Base-by-base conservation (phyloP, 2,888 invertebrate genomes). In the Drosophila buzzatii region DNA sequence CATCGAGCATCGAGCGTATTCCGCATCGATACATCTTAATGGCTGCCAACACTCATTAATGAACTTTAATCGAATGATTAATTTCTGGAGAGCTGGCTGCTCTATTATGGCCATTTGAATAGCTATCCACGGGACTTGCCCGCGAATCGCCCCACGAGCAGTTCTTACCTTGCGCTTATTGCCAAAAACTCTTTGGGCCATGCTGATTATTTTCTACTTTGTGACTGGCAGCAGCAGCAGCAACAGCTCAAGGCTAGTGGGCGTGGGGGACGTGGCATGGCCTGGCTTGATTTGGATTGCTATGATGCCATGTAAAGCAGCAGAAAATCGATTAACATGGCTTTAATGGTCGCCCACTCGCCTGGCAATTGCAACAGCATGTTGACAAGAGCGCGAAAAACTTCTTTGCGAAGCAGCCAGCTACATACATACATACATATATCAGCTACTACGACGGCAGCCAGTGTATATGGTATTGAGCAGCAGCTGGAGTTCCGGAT, bases 271-370 rank as follows among this genome's bases (percentile, higher is more conserved):
- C 23, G 45, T 35, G 14, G n/a, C 10, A 16, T 12, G 45, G 33
- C 52, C 20, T 44, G 59, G 35, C 53, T 44, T 63, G 69, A 37
- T 57, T 53, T 45, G 62, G 44, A 35, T 61, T 65, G 51, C 77
- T 47, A 52, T 63, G 66, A 64, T 62, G 55, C 55, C 59, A 59
- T 73, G 81, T 72, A 63, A 68, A 69, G 82, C 88, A 83, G 78
- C 85, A 82, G 74, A 84, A 84, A 88, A 84, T 84, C 83, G 83
- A 84, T 84, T 84, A 88, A 85, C 83, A 88, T 71, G 82, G 80
- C 86, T 82, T 88, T 85, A 88, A 85, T 88, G 81, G 72, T 65
- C 68, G 80, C 72, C 44, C 45, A 51, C 47, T 45, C 63, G 35
- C 68, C 58, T 68, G 55, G 44, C 77, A 67, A 76, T 68, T 70